Conservation (phyloP, 2,113 vertebrate genomes). For the Notiomystis cincta region DNA sequence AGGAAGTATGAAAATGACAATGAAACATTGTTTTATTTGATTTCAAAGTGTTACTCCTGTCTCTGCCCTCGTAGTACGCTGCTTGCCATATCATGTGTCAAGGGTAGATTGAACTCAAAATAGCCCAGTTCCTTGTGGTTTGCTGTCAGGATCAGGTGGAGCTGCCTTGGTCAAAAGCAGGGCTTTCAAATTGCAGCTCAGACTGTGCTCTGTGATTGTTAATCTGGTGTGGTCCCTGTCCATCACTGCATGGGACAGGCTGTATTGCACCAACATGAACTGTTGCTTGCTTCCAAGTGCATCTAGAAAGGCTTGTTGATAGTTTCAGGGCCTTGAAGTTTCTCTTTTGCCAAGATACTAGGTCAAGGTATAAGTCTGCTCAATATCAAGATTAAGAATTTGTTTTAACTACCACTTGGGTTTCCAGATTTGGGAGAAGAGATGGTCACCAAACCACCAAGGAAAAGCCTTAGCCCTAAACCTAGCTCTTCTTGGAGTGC, state of each 20-base stretch:
- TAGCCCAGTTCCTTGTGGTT: background rate
- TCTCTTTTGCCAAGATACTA: background rate
- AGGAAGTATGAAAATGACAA: background rate
- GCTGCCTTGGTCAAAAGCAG: background rate
- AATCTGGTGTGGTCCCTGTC: background rate
- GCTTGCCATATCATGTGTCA: background rate
- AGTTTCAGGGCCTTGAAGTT: background rate
- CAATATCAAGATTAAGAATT: background rate
- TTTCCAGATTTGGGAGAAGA: background rate
- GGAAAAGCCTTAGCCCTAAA: background rate
- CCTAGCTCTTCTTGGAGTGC: background rate
- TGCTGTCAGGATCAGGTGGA: background rate
- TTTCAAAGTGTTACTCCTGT: background rate
- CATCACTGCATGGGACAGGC: background rate
- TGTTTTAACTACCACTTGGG: background rate
- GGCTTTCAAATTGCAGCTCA: background rate
- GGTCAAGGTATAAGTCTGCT: background rate
- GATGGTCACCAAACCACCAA: background rate
- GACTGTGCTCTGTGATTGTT: background rate
- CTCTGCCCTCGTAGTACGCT: background rate
- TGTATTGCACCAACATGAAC: background rate
- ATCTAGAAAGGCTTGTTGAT: background rate
- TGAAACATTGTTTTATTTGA: background rate
- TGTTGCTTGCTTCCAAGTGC: rapidly evolving
- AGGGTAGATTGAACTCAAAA: background rate